Base-by-base conservation (phyloP, 2,888 invertebrate species). In the Mythimna pallens region DNA sequence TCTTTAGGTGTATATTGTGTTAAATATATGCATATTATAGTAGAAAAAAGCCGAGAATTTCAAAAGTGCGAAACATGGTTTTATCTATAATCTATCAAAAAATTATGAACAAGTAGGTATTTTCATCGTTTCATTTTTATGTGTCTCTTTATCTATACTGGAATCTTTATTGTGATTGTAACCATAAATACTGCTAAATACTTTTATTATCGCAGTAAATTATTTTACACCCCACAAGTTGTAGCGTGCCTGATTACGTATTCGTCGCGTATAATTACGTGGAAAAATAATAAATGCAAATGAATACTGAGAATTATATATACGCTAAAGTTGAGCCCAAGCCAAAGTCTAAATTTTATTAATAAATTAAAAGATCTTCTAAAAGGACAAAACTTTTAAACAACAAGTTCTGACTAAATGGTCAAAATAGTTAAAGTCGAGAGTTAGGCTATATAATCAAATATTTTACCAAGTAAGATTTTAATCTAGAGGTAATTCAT, bases 121-220 rank as follows among this genome's bases (percentile, higher is more conserved):
- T 43, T 12, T 14, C 5, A n/a, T 9, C 34, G 2, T 69, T 22
- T 1, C 20, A 43, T 73, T n/a, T 72, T 30, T 68, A 74, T 69
- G 22, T 57, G 0, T 9, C 12, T 36, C n/a, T 30, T 77, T 61
- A 77, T 77, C 66, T 64, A 20, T 14, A 64, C 25, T 40, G 63
- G 52, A 77, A 77, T 77, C 57, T 77, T 72, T 77, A 72, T 72
- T 36, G 52, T 63, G 36, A 72, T 57, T 54, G 55, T 72, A 57
- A 62, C 40, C 43, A 65, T 61, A 76, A 65, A 76, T 43, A 62
- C 34, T 50, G 9, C 25, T 14, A 70, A 34, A 76, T 71, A 43
- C n/a, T 62, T 77, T 58, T 66, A 72, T 40, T 20, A 8, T 52
- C 4, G 43, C 52, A 17, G 22, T 63, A 71, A 62, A 77, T 70